Base-by-base conservation (phyloP, 2,888 invertebrate species). In the Busseola fusca region DNA sequence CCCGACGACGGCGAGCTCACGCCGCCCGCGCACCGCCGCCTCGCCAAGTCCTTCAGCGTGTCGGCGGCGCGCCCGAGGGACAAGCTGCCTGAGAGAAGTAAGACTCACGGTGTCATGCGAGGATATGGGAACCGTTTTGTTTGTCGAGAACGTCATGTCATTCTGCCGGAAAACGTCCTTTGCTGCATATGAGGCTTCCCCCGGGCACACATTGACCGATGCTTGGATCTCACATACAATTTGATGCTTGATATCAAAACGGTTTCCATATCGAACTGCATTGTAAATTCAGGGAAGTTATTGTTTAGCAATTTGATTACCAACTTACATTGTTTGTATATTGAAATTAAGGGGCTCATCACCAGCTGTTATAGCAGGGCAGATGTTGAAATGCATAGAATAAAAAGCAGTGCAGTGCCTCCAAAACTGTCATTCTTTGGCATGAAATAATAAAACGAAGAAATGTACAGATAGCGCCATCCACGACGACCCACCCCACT, bases 1-100 rank as follows among this genome's bases (percentile, higher is more conserved):
- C n/a, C n/a, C n/a, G 93, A 89, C 72, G 96, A 96, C 84, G 97
- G 96, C 83, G 97, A 97, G 87, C 97, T 97, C 81, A 98, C 98
- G 87, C 98, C 98, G 88, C 98, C 98, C 86, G 97, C 98, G 86
- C 98, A 98, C 94, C 97, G 98, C 89, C 97, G 98, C 89, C 97
- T 98, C 93, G 98, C 98, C 89, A 98, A 98, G 96, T 98, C 98
- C 94, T 98, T 98, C 97, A 98, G 98, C 96, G 98, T 98, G 89
- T 97, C 98, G 87, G 97, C 98, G 86, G 90, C 92, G 76, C 88
- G 91, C 68, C 86, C 88, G 60, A 74, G 86, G 4, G 92, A 92
- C 80, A 91, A 91, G 81, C 85, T 87, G 74, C 83, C 86, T 1
- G 95, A 94, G 62, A 91, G 90, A 91, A 93, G 95, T 95, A 93